A percentile compares a stretch with the other conserved stretches of the same genome.
These are phyloP conservation scores for Muntiacus reevesi DNA, from an alignment of 2,113 vertebrate genomes.

Conservation along the genomic window DNA sequence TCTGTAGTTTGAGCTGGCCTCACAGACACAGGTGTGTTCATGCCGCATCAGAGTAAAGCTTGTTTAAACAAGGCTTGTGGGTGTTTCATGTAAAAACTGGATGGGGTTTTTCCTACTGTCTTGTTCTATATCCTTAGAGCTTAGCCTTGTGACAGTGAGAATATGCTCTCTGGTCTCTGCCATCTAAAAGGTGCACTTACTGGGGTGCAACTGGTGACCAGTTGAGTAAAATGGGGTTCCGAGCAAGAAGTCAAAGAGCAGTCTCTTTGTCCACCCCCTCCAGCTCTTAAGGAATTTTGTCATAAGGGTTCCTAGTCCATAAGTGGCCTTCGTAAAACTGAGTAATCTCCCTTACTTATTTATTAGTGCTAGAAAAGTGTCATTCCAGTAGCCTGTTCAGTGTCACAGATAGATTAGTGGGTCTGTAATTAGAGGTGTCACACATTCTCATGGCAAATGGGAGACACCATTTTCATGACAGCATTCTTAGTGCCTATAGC, in stretches of 20 bases:
- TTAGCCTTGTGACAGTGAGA: not conserved
- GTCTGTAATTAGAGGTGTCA: not conserved
- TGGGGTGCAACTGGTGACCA: not conserved
- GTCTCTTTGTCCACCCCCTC: not conserved
- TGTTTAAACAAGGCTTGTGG: not conserved
- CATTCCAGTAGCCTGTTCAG: not conserved
- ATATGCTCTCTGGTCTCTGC: not conserved
- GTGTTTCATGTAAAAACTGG: not conserved
- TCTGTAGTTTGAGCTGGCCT: not conserved
- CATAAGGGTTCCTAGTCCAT: not conserved
- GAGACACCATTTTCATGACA: not conserved
- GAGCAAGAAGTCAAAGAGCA: not conserved
- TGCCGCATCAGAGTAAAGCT: not conserved
- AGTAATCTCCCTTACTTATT: not conserved
- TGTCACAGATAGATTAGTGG: not conserved
- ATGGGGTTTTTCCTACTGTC: not conserved
- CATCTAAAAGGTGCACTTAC: not conserved
- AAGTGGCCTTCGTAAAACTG: not conserved
- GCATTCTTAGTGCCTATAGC: not conserved
- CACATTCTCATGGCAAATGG: not conserved
- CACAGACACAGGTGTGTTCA: not conserved
- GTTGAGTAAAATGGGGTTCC: not conserved
- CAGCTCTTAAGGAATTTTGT: not conserved
- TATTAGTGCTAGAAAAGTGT: not conserved
- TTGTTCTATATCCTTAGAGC: not conserved